phyloP scores from a whole-genome alignment of 2,113 vertebrate genomes.

The Vidua chalybeata region DNA sequence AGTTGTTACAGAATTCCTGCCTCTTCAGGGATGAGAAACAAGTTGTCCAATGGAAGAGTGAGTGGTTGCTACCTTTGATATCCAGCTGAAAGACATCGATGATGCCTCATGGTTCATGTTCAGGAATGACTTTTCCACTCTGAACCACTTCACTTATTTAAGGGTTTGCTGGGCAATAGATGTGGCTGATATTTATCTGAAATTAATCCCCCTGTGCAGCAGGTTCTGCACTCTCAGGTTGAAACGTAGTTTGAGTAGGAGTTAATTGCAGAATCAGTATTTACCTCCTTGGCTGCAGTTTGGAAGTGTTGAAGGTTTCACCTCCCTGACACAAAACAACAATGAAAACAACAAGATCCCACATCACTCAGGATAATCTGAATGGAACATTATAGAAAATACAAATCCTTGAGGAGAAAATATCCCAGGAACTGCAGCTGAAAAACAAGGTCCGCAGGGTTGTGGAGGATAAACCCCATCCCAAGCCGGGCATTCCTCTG shows the following conservation, averaged over 20 bases:
- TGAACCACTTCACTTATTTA: not conserved
- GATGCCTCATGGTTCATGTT: not conserved
- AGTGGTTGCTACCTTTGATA: not conserved
- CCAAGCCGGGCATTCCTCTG: conserved; percentile 48
- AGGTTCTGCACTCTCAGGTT: not conserved
- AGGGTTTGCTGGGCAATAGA: not conserved
- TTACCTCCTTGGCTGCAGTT: not conserved
- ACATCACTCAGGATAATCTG: conserved; percentile 10
- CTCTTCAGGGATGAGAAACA: not conserved
- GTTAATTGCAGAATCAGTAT: not conserved
- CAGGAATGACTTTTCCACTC: not conserved
- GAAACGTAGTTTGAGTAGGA: not conserved
- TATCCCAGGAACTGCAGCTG: conserved; percentile 7
- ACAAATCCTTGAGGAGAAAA: not conserved
- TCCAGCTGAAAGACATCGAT: not conserved
- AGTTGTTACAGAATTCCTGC: not conserved
- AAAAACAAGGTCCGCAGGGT: conserved; percentile 46
- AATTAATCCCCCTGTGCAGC: not conserved
- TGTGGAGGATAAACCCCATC: not conserved
- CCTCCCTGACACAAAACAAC: not conserved
- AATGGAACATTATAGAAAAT: conserved; percentile 48
- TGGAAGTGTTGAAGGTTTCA: not conserved
- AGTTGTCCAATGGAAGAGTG: not conserved
- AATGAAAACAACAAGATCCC: conserved; percentile 7
- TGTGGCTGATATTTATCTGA: not conserved